A percentile compares a stretch with the other conserved stretches of the same genome.
Conservation (phyloP, 2,113 vertebrate genomes). For the Phylloscopus whistleri region DNA sequence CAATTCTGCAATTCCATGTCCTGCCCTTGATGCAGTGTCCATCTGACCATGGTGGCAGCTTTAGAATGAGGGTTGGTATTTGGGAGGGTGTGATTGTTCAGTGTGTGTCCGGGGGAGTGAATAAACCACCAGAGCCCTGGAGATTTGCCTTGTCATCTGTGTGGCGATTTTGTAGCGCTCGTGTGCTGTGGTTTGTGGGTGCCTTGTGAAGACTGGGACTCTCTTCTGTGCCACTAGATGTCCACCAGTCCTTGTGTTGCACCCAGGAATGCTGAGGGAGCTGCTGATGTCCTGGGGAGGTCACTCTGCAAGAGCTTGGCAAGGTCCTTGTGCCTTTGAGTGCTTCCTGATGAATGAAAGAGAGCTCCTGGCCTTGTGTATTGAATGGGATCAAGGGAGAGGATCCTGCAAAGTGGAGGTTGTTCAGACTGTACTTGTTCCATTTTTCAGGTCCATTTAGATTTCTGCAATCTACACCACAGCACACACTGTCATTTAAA, state of each 20-base stretch:
- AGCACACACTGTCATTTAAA: neutral
- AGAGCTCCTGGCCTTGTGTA: neutral
- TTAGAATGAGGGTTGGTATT: neutral
- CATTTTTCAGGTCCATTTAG: neutral
- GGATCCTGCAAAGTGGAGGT: neutral
- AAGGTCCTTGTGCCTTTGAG: accelerated
- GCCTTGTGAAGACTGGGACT: no score
- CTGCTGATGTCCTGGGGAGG: neutral
- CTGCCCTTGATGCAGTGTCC: no score
- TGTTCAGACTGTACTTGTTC: neutral
- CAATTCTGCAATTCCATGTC: no score
- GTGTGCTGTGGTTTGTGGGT: neutral
- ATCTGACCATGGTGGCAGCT: neutral
- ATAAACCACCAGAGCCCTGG: neutral
- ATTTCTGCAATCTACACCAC: neutral
- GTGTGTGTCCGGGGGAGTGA: neutral
- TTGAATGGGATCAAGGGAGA: neutral
- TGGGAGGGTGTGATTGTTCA: neutral
- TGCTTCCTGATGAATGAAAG: neutral
- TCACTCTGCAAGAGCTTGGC: neutral
- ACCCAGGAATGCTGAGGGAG: neutral
- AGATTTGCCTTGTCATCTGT: neutral
- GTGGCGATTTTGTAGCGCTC: neutral
- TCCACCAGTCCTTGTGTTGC: neutral
- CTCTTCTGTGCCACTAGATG: accelerated